Base-by-base conservation (phyloP, 2,888 invertebrate genomes). In the Parnassius mnemosyne region DNA sequence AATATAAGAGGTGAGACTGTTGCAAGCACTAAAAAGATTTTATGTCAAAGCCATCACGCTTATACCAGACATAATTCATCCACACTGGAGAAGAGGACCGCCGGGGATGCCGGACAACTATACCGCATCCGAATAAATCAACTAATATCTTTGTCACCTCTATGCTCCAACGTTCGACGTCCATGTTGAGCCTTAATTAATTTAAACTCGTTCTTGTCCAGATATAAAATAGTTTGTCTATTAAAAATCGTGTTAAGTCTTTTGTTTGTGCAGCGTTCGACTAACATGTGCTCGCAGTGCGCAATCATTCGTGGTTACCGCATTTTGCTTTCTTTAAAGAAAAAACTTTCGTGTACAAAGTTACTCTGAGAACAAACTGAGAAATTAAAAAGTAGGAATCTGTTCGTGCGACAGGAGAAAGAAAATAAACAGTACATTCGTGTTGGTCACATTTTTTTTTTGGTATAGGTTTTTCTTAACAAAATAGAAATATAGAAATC, bases 181-280 rank as follows among this genome's bases (percentile, higher is more conserved):
- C 72, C 73, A 68, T 72, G 78, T 73, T 71, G 69, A 70, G 64
- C 68, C 75, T 72, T 81, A 79, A 81, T 81, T 79, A 80, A 80
- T 81, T 79, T 78, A 78, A 76, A 76, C 74, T 68, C 70, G 66
- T 74, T 74, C 76, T 75, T 73, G 63, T 54, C 16, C 58, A 34
- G 54, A 63, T 59, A 63, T 63, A 63, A 63, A 63, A 63, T 55
- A 59, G 63, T 63, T 54, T 55, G 54, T 63, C 58, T 63, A 63
- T 63, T 58, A 63, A 63, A 63, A 63, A 59, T 63, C 55, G 58
- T 58, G 58, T 63, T 63, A 59, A 58, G 54, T 44, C 20, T 59
- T 54, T 25, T 53, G 57, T 62, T 53, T 53, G 57, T 49, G 20
- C 47, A 50, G 43, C n/a, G 53, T 20, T 11, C 47, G 9, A 20